Conservation (phyloP, 2,888 invertebrate genomes). For the Exephanes ischioxanthus region DNA sequence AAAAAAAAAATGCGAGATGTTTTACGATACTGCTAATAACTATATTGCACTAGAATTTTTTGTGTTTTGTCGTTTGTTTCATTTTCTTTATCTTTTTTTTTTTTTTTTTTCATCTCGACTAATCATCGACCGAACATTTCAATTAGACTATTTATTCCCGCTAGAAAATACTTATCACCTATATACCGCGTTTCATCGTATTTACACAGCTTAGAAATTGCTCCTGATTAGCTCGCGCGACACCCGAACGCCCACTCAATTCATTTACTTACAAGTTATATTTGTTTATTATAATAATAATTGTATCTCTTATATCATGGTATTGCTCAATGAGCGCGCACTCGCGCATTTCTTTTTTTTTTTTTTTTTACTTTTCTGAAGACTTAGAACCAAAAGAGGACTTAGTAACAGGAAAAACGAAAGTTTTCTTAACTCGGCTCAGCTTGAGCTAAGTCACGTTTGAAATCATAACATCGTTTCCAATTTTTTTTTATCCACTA, state of each 20-base stretch:
- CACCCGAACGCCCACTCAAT: constrained; percentile 59
- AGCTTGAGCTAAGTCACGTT: not conserved
- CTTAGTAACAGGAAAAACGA: constrained; percentile 14
- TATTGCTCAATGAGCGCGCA: constrained; percentile 73
- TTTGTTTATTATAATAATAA: constrained; percentile 62
- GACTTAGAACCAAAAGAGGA: constrained; percentile 55
- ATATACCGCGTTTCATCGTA: constrained; percentile 43
- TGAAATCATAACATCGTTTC: constrained; percentile 25
- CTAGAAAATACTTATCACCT: constrained; percentile 68
- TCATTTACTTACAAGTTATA: constrained; percentile 62
- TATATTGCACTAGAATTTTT: constrained; percentile 83
- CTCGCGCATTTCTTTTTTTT: constrained; percentile 28
- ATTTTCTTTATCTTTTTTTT: constrained; percentile 8
- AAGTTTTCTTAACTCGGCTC: not conserved
- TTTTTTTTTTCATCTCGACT: constrained; percentile 38
- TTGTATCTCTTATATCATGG: constrained; percentile 69
- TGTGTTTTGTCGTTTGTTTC: constrained; percentile 24
- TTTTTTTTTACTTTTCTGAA: constrained; percentile 40
- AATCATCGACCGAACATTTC: constrained; percentile 58
- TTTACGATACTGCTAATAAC: constrained; percentile 74
- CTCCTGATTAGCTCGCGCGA: constrained; percentile 78
- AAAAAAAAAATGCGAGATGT: constrained; percentile 70
- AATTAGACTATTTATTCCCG: constrained; percentile 65
- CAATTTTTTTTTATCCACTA: constrained; percentile 34
- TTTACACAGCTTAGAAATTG: constrained; percentile 83